Conservation (phyloP, 2,888 invertebrate species). For the Halocaridina rubra region DNA sequence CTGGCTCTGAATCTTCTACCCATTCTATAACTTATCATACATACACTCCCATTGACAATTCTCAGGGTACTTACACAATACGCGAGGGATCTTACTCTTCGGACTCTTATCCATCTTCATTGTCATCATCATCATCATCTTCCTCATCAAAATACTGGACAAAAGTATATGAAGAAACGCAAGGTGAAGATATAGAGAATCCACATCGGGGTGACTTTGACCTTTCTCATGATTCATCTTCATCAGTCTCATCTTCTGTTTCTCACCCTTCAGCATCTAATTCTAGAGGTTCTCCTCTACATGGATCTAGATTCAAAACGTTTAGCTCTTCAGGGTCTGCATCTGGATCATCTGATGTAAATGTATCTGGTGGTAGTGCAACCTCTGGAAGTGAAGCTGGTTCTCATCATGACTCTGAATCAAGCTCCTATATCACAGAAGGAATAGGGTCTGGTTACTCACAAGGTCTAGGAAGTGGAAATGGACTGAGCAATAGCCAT, state of each 20-base stretch:
- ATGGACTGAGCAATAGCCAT: background rate
- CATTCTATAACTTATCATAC: background rate
- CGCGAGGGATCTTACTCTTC: conserved; percentile 29
- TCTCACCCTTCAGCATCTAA: background rate
- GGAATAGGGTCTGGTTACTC: background rate
- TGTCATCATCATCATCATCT: background rate
- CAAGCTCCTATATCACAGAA: background rate
- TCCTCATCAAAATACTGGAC: background rate
- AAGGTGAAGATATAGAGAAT: background rate
- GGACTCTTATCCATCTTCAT: conserved; percentile 21
- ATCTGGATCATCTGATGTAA: background rate
- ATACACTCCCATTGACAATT: background rate
- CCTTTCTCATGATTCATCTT: background rate
- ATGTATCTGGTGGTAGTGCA: background rate
- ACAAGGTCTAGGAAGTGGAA: background rate
- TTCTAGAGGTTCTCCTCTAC: background rate
- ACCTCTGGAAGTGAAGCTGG: background rate
- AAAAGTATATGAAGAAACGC: background rate
- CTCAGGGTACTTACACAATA: background rate
- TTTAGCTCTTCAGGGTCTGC: conserved; percentile 5
- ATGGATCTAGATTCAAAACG: background rate
- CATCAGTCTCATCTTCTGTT: background rate
- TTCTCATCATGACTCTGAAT: background rate
- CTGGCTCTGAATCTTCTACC: background rate
- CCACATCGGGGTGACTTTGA: background rate